Evolutionary conservation across 1,140 invertebrate genomes (phyloP).

Genomic region (Mercenaria mercenaria): DNA sequence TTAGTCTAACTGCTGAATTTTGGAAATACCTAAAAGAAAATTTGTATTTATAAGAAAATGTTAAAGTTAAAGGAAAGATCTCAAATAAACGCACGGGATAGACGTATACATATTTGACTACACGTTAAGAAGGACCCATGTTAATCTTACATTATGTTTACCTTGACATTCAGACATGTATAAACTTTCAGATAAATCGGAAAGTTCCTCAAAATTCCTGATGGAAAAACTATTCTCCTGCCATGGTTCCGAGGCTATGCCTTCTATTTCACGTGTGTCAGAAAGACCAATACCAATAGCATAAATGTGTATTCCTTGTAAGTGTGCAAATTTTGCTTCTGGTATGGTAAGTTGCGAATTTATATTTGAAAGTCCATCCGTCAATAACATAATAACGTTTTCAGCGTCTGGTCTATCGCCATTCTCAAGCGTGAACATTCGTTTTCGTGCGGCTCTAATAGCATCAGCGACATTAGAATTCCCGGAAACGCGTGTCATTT

Average conservation of each 20-base stretch:
- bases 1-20: no score
- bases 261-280: slow-evolving; percentile 76
- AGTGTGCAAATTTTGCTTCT: slow-evolving; percentile 68
- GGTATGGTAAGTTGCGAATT: slow-evolving; percentile 72
- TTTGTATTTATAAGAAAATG: no score
- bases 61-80: no score
- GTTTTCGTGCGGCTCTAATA: slow-evolving; percentile 21
- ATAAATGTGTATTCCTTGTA: slow-evolving; percentile 73
- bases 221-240: slow-evolving; percentile 77
- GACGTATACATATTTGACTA: no score
- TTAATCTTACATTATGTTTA: slow-evolving; percentile 33
- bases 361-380: slow-evolving; percentile 77
- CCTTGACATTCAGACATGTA: slow-evolving; percentile 73
- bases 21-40: no score
- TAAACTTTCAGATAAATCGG: slow-evolving; percentile 73
- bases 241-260: slow-evolving; percentile 74
- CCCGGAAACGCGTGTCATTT: slow-evolving; percentile 70
- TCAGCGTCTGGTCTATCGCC: slow-evolving; percentile 72
- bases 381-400: slow-evolving; percentile 75
- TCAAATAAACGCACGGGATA: no score
- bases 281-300: slow-evolving; percentile 78
- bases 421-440: slow-evolving; percentile 64
- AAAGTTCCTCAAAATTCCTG: slow-evolving; percentile 78
- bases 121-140: no score
- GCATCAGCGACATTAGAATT: slow-evolving; percentile 75